Conservation (phyloP, 2,113 vertebrate genomes). For the Pao palembangensis region DNA sequence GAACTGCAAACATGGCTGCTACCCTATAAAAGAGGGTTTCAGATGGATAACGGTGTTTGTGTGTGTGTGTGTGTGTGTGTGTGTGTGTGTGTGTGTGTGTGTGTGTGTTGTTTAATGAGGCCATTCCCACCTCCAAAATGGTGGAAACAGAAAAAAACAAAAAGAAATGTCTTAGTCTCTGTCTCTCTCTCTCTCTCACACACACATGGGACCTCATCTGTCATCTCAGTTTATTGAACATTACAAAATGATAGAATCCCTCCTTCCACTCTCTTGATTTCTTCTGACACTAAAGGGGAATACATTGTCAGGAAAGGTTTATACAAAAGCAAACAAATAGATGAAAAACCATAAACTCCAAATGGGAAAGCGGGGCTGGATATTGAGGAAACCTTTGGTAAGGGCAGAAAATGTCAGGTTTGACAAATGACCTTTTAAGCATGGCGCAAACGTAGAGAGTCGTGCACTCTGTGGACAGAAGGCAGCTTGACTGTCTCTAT, state of each 20-base stretch:
- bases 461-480: constrained; percentile 64
- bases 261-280: constrained; percentile 37
- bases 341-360: constrained; percentile 56
- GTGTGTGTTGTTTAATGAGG: background rate
- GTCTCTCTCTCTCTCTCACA: background rate
- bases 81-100: too few relatives aligned
- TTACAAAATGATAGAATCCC: constrained; percentile 58
- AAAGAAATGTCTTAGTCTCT: constrained; percentile 14
- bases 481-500: constrained; percentile 57
- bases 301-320: constrained; percentile 66
- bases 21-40: background rate
- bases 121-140: constrained; percentile 44
- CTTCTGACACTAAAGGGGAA: constrained; percentile 55
- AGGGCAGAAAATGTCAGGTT: constrained; percentile 75
- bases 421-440: constrained; percentile 78
- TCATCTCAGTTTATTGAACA: constrained; percentile 55
- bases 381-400: constrained; percentile 74
- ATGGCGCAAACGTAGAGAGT: constrained; percentile 72
- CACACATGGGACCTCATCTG: constrained; percentile 42
- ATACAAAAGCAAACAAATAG: constrained; percentile 66
- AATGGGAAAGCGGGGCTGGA: constrained; percentile 48
- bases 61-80: too few relatives aligned
- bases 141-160: constrained; percentile 56
- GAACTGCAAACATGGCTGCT: background rate
- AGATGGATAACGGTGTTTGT: constrained; percentile 2